phyloP scores from a whole-genome alignment of 2,797 vertebrate species.

The Lateolabrax maculatus region DNA sequence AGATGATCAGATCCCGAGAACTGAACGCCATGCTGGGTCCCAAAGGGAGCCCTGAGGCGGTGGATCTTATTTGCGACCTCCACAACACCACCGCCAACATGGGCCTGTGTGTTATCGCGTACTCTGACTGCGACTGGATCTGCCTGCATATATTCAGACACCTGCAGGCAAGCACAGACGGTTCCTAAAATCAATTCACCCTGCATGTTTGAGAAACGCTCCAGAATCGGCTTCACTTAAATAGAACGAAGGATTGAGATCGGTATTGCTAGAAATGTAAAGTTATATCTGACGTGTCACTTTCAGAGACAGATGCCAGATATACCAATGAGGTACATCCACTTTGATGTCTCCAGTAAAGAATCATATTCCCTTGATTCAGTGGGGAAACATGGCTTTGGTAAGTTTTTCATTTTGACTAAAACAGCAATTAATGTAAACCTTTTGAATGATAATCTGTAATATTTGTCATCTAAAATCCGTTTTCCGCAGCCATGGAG shows the following conservation, averaged over 20 bases:
- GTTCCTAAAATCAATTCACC: background rate
- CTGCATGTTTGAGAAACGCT: background rate
- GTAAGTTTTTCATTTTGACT: conserved; percentile 63
- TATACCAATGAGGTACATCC: conserved; percentile 80
- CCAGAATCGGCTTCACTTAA: background rate
- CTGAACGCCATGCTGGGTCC: conserved; percentile 81
- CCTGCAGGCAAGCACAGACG: conserved; percentile 78
- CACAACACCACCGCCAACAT: conserved; percentile 90
- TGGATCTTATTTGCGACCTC: conserved; percentile 82
- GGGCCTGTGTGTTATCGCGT: conserved; percentile 85
- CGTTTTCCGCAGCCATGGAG: conserved; percentile 83
- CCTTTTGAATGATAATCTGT: background rate
- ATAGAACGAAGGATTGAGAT: background rate
- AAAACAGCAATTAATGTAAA: background rate
- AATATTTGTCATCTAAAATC: background rate
- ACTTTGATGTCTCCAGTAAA: conserved; percentile 75
- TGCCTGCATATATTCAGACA: conserved; percentile 86
- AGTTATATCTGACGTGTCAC: conserved; percentile 1
- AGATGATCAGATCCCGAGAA: conserved; percentile 79
- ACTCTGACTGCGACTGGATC: conserved; percentile 78
- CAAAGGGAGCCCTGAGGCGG: conserved; percentile 64
- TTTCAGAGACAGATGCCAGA: conserved; percentile 81
- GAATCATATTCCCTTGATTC: conserved; percentile 84
- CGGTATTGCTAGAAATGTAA: background rate
- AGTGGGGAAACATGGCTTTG: conserved; percentile 85